Conservation (phyloP, 2,113 vertebrate genomes). For the Chaetodon trifascialis region DNA sequence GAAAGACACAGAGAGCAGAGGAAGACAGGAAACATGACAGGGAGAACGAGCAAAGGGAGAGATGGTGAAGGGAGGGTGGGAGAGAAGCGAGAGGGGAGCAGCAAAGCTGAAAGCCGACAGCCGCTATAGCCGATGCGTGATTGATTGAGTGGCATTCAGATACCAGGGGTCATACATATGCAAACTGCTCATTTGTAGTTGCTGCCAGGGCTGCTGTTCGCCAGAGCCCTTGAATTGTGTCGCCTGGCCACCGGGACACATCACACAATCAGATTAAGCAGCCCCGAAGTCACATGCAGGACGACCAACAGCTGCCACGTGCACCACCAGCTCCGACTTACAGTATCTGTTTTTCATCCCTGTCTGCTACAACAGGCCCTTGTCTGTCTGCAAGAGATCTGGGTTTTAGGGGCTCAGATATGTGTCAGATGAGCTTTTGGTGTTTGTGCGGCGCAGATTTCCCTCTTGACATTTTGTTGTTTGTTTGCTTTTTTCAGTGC, state of each 20-base stretch:
- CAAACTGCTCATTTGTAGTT: constrained; percentile 83
- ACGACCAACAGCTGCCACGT: constrained; percentile 71
- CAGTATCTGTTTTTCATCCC: constrained; percentile 62
- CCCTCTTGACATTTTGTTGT: constrained; percentile 65
- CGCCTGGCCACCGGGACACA: constrained; percentile 67
- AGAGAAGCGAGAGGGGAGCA: constrained; percentile 11
- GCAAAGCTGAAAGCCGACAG: constrained; percentile 27
- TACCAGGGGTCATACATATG: constrained; percentile 78
- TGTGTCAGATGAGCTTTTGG: constrained; percentile 65
- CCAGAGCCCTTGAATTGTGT: constrained; percentile 67
- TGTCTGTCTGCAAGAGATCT: constrained; percentile 65
- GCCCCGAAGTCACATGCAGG: constrained; percentile 73
- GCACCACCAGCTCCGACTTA: constrained; percentile 57
- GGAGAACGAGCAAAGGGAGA: constrained; percentile 20
- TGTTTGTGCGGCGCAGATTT: constrained; percentile 53
- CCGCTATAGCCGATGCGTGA: constrained; percentile 59
- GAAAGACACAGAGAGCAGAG: constrained; percentile 17
- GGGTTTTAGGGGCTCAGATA: constrained; percentile 64
- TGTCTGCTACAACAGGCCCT: constrained; percentile 49
- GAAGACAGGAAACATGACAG: constrained; percentile 39
- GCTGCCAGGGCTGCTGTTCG: constrained; percentile 65
- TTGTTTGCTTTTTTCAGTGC: constrained; percentile 31
- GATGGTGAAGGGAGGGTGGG: constrained; percentile 3
- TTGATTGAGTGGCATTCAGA: constrained; percentile 79
- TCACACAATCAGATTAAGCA: constrained; percentile 83